Percentiles rank a stretch among this genome's conserved stretches.
Evolutionary conservation across 2,113 vertebrate genomes (phyloP).

Genomic region (Aspidoscelis tigris): DNA sequence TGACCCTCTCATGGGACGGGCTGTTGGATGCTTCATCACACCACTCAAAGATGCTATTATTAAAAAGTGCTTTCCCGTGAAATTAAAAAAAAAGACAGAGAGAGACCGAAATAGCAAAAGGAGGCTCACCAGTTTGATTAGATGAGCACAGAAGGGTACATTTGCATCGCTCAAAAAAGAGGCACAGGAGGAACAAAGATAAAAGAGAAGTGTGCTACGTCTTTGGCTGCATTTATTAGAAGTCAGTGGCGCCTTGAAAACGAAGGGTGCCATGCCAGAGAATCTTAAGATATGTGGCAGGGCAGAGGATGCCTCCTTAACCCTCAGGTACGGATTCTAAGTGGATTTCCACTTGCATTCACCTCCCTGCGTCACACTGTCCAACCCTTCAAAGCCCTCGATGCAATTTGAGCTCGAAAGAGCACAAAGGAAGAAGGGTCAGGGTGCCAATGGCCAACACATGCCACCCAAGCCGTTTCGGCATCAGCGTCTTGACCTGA

Average conservation of each 20-base stretch:
- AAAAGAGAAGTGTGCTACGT: neutral
- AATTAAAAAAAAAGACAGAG: constrained; percentile 23
- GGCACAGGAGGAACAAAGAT: neutral
- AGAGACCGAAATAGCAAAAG: no score
- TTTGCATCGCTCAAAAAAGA: neutral
- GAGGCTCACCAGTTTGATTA: neutral
- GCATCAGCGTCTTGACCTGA: neutral
- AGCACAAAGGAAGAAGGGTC: neutral
- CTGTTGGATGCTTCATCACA: constrained; percentile 75
- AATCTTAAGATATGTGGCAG: no score
- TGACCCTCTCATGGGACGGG: constrained; percentile 82
- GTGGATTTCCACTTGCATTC: no score
- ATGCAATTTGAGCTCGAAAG: no score
- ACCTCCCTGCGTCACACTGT: no score
- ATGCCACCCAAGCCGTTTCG: neutral
- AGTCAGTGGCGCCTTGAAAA: no score
- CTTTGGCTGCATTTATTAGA: no score
- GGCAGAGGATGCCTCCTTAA: no score
- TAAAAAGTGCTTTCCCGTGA: constrained; percentile 63
- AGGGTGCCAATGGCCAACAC: no score
- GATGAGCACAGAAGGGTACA: neutral
- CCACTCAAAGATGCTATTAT: constrained; percentile 68
- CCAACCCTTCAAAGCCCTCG: no score
- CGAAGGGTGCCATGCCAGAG: no score
- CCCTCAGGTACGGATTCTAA: no score